phyloP scores from a whole-genome alignment of 2,113 vertebrate species.

The Nesogale talazaci region DNA sequence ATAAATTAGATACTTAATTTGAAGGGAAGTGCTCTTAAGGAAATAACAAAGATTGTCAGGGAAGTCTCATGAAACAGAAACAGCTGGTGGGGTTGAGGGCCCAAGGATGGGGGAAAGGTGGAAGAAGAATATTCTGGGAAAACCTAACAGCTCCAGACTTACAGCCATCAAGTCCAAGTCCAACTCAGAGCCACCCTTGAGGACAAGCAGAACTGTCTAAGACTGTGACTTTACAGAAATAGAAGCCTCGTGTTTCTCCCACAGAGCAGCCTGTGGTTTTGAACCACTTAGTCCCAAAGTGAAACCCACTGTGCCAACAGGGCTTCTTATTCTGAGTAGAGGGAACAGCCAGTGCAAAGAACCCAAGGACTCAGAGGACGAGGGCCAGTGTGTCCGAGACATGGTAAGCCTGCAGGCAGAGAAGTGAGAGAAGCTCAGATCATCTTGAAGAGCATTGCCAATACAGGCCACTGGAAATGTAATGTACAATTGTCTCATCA shows the following conservation, averaged over 20 bases:
- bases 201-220: too few species aligned
- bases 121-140: constrained; percentile 10
- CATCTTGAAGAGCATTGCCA: background rate
- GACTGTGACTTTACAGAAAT: too few species aligned
- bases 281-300: too few species aligned
- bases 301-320: too few species aligned
- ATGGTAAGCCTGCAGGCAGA: background rate
- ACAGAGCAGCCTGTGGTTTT: too few species aligned
- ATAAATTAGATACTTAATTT: constrained; percentile 42
- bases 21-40: background rate
- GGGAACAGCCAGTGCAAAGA: too few species aligned
- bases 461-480: background rate
- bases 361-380: background rate
- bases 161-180: too few species aligned
- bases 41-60: constrained; percentile 28
- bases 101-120: background rate
- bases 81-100: background rate
- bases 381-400: constrained; percentile 6
- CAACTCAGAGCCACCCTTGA: too few species aligned
- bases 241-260: too few species aligned
- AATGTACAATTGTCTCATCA: constrained; percentile 17
- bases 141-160: background rate
- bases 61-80: background rate
- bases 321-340: background rate
- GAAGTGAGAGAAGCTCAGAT: background rate